Percentiles rank a stretch among this genome's conserved stretches.
Evolutionary conservation across 2,797 vertebrate species (phyloP).

Genomic region (Sebastes itinus): DNA sequence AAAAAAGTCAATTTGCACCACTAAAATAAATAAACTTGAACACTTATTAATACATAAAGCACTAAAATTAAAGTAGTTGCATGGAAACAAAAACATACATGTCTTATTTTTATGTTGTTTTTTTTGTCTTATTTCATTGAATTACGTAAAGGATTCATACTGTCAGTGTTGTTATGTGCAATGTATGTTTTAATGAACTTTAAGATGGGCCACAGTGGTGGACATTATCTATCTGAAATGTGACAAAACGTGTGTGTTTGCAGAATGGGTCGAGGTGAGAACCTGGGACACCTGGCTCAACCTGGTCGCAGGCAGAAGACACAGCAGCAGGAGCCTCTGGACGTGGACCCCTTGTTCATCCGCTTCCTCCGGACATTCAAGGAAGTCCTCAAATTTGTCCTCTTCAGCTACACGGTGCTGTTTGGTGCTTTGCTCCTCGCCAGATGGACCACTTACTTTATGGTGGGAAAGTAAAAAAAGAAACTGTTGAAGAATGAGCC

Average conservation of each 20-base stretch:
- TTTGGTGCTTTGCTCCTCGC: conserved; percentile 92
- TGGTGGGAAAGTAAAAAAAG: conserved; percentile 86
- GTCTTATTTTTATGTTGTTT: neutral
- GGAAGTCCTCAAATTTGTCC: conserved; percentile 93
- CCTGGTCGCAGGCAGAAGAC: conserved; percentile 54
- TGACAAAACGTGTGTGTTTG: conserved; percentile 36
- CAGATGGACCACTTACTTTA: conserved; percentile 95
- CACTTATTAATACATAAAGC: neutral
- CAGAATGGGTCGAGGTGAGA: conserved; percentile 67
- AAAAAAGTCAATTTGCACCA: conserved; percentile 3
- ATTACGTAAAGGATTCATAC: neutral
- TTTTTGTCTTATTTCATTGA: neutral
- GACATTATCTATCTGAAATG: neutral
- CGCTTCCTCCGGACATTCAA: conserved; percentile 91
- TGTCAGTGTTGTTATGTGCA: neutral
- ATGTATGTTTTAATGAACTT: neutral
- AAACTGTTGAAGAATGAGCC: neutral
- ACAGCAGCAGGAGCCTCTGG: conserved; percentile 57
- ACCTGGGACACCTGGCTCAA: conserved; percentile 56
- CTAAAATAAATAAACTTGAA: neutral
- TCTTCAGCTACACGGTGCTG: conserved; percentile 96
- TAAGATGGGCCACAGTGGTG: neutral
- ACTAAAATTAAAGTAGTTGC: neutral
- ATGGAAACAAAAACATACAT: neutral
- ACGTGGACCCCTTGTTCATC: conserved; percentile 84